Percentiles rank a stretch among this genome's conserved stretches.
Evolutionary conservation across 1,140 invertebrate species (phyloP).

Genomic region (Amyelois transitella): DNA sequence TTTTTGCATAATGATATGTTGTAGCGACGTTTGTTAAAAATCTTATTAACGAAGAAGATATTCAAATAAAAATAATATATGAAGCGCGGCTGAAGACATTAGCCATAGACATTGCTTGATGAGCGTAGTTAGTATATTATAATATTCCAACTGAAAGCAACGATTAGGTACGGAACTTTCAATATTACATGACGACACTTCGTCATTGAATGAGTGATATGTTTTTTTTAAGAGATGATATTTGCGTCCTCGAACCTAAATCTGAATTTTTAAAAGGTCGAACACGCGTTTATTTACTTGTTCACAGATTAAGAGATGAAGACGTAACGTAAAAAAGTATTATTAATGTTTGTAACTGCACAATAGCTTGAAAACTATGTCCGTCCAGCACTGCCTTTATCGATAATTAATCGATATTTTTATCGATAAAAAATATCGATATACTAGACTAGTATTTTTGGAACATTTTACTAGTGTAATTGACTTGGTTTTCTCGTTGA

Average conservation of each 20-base stretch:
- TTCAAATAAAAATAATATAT: too few relatives aligned
- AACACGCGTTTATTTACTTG: neutral
- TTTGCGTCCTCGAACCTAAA: too few relatives aligned
- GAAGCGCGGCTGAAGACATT: too few relatives aligned
- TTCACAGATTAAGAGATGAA: neutral
- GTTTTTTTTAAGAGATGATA: too few relatives aligned
- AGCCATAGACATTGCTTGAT: too few relatives aligned
- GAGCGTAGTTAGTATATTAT: too few relatives aligned
- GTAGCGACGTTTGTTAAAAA: neutral
- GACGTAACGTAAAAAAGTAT: neutral
- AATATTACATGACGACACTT: too few relatives aligned
- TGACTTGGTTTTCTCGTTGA: neutral
- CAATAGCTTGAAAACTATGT: neutral
- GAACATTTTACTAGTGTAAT: neutral
- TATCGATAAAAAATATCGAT: neutral
- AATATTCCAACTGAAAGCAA: too few relatives aligned
- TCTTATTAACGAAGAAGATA: too few relatives aligned
- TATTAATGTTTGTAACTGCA: neutral
- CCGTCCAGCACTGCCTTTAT: slow-evolving; percentile 10
- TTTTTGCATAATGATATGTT: slow-evolving; percentile 75
- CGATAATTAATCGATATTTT: slow-evolving; percentile 3
- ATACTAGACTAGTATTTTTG: slow-evolving; percentile 1
- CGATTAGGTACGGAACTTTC: too few relatives aligned
- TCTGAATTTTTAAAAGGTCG: too few relatives aligned
- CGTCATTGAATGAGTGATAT: too few relatives aligned